Conservation (phyloP, 2,113 vertebrate genomes). For the Aramus guarauna region DNA sequence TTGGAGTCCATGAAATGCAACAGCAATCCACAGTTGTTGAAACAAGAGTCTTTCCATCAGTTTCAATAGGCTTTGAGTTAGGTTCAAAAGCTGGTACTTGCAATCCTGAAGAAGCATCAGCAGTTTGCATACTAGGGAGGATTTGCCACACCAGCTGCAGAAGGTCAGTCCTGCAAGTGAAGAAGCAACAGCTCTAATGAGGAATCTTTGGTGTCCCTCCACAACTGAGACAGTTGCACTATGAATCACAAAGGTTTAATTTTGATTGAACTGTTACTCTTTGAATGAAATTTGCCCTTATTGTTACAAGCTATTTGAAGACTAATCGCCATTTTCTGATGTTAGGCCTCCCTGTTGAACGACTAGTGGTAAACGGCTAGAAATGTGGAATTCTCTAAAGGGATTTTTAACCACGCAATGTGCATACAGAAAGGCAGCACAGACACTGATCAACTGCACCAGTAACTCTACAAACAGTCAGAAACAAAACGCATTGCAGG, state of each 20-base stretch:
- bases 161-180: background rate
- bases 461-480: background rate
- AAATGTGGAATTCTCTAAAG: background rate
- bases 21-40: background rate
- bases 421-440: background rate
- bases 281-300: background rate
- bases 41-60: background rate
- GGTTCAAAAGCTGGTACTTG: background rate
- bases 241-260: background rate
- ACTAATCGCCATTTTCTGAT: background rate
- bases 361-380: background rate
- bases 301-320: background rate
- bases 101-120: background rate
- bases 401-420: background rate
- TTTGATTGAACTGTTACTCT: background rate
- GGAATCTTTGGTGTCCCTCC: background rate
- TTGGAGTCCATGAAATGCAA: background rate
- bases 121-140: background rate
- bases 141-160: background rate
- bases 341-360: background rate
- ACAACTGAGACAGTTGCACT: background rate
- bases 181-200: background rate
- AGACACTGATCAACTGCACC: background rate
- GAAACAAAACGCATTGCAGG: background rate
- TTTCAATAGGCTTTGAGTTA: background rate